Evolutionary conservation across 2,113 vertebrate genomes (phyloP).

Genomic region (Pipra filicauda): DNA sequence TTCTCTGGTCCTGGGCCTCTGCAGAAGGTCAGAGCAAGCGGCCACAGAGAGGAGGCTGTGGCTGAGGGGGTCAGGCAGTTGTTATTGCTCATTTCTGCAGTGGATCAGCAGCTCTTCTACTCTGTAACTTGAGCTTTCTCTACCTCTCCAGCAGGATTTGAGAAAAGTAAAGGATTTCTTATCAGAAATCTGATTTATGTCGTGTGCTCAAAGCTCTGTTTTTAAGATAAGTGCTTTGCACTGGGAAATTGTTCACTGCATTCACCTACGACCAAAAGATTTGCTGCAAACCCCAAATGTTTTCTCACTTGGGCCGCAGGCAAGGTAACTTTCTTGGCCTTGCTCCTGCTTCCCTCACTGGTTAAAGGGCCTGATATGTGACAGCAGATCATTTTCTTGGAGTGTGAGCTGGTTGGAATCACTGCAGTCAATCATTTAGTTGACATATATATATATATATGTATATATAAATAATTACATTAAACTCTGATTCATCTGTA

Average conservation of each 20-base stretch:
- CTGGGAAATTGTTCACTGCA: not conserved
- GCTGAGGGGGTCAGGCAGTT: not conserved
- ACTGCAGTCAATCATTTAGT: not conserved
- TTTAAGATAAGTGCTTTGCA: not conserved
- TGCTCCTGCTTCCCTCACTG: not conserved
- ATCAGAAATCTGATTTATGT: not conserved
- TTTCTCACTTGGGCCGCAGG: not conserved
- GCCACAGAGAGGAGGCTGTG: not conserved
- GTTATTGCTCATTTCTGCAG: not conserved
- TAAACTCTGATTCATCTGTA: not conserved
- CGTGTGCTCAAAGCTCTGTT: not conserved
- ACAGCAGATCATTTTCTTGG: not conserved
- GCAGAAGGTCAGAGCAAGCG: fast-evolving
- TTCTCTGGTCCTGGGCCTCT: not conserved
- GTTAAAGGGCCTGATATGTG: not conserved
- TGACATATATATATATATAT: not conserved
- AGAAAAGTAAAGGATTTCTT: not conserved
- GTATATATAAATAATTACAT: not conserved
- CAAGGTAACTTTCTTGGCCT: not conserved
- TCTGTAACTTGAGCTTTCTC: not conserved
- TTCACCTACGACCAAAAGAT: not conserved
- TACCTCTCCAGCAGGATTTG: not conserved
- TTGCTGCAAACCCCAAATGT: not conserved
- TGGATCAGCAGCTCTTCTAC: not conserved
- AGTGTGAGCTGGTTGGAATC: not conserved